A percentile compares a stretch with the other conserved stretches of the same genome.
Evolutionary conservation across 2,797 vertebrate species (phyloP).

Genomic region (Cyprinodon diabolis): DNA sequence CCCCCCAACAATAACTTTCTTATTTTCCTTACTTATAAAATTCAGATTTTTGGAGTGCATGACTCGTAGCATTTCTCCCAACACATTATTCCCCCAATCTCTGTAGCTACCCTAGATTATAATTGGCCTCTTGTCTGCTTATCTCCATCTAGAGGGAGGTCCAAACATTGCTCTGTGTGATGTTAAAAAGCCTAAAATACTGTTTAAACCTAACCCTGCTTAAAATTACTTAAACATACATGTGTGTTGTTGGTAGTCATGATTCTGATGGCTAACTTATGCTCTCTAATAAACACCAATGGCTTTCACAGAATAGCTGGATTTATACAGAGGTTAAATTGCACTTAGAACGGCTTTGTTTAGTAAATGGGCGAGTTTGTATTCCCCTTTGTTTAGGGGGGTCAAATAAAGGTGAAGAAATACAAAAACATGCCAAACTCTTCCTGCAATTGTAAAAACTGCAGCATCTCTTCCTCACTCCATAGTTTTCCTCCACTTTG

Average conservation of each 20-base stretch:
- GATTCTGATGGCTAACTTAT: background rate
- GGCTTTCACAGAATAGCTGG: background rate
- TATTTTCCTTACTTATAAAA: background rate
- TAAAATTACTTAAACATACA: background rate
- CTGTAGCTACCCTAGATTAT: too few relatives aligned
- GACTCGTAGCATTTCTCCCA: too few relatives aligned
- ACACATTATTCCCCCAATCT: too few relatives aligned
- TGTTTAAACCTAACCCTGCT: background rate
- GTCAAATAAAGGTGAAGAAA: too few relatives aligned
- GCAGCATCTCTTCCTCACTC: too few relatives aligned
- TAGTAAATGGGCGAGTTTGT: background rate
- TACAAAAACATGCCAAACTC: too few relatives aligned
- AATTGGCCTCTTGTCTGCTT: too few relatives aligned
- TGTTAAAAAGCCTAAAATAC: background rate
- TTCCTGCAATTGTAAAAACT: too few relatives aligned
- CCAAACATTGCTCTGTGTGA: background rate
- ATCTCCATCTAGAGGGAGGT: background rate
- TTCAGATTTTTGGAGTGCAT: background rate
- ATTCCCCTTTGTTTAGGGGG: too few relatives aligned
- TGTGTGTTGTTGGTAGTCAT: background rate
- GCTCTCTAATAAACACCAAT: background rate
- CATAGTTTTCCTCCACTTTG: too few relatives aligned
- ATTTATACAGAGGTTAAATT: background rate
- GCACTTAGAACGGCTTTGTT: background rate
- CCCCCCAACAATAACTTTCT: too few relatives aligned